Evolutionary conservation across 1,140 invertebrate species (phyloP).

Genomic region (Heliconius eleuchia): DNA sequence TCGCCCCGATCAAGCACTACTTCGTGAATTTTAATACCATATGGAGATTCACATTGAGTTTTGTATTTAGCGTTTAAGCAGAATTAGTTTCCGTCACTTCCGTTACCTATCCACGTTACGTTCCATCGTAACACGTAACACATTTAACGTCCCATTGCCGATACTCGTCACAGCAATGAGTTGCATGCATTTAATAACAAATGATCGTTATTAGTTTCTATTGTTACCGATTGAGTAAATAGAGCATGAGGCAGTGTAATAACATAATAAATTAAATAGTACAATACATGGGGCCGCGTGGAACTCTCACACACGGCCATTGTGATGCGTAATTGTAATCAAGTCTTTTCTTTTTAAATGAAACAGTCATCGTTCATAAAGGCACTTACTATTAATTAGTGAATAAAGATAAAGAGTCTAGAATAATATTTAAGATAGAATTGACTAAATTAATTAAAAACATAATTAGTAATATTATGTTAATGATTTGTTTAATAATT

Average conservation of each 20-base stretch:
- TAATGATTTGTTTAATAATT: background rate
- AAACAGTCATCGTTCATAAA: constrained; percentile 56
- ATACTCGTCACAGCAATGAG: background rate
- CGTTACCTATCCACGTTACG: background rate
- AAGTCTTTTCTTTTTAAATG: constrained; percentile 65
- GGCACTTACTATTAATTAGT: constrained; percentile 60
- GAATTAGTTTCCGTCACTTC: background rate
- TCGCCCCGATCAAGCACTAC: constrained; percentile 54
- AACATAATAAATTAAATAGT: constrained; percentile 67
- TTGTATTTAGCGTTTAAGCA: constrained; percentile 11
- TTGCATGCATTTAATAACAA: constrained; percentile 62
- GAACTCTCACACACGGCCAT: constrained; percentile 67
- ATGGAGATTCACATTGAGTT: constrained; percentile 49
- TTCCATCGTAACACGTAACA: background rate
- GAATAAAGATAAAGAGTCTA: background rate
- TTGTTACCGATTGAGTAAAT: constrained; percentile 69
- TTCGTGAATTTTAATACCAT: constrained; percentile 69
- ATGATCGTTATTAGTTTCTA: constrained; percentile 75
- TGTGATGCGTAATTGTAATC: constrained; percentile 67
- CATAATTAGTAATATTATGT: background rate
- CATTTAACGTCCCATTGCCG: background rate
- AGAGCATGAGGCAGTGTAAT: constrained; percentile 68
- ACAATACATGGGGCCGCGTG: constrained; percentile 52
- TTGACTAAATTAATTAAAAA: background rate
- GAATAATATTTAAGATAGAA: background rate